Percentiles rank a stretch among this genome's conserved stretches.
These are phyloP conservation scores for Tokudaia tokunoshimensis DNA, from an alignment of 2,797 vertebrate species.

Conservation along the genomic window DNA sequence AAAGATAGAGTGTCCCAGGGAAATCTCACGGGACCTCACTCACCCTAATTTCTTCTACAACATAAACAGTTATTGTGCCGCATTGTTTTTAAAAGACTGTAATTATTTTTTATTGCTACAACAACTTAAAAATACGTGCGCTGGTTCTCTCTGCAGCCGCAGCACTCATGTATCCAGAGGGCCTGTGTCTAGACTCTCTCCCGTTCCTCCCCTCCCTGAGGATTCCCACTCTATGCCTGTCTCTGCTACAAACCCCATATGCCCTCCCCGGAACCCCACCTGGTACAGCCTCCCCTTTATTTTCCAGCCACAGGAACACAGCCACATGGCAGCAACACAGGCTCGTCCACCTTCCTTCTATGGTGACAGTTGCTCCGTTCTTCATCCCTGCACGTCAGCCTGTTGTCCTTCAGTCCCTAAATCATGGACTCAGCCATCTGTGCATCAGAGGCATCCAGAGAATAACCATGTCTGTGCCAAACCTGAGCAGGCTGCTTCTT, in stretches of 20 bases:
- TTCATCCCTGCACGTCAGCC: neutral
- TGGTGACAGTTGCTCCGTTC: neutral
- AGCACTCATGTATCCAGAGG: neutral
- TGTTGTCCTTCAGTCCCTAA: neutral
- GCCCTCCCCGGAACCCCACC: neutral
- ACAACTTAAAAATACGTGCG: neutral
- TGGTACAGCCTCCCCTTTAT: neutral
- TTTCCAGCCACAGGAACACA: neutral
- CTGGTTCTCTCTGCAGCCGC: neutral
- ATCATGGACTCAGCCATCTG: neutral
- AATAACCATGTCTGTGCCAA: too few species aligned
- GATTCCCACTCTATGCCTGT: neutral
- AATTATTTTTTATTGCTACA: neutral
- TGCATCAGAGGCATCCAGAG: neutral
- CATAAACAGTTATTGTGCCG: neutral
- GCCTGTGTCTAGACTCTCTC: too few species aligned
- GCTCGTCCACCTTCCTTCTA: neutral
- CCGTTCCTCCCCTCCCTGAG: accelerated
- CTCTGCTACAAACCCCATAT: neutral
- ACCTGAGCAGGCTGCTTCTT: neutral
- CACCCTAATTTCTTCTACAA: neutral
- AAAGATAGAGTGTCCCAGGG: neutral
- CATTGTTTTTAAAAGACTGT: neutral
- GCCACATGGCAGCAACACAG: neutral
- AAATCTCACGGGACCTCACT: neutral